Evolutionary conservation across 2,113 vertebrate species (phyloP).

Genomic region (Anguilla rostrata): DNA sequence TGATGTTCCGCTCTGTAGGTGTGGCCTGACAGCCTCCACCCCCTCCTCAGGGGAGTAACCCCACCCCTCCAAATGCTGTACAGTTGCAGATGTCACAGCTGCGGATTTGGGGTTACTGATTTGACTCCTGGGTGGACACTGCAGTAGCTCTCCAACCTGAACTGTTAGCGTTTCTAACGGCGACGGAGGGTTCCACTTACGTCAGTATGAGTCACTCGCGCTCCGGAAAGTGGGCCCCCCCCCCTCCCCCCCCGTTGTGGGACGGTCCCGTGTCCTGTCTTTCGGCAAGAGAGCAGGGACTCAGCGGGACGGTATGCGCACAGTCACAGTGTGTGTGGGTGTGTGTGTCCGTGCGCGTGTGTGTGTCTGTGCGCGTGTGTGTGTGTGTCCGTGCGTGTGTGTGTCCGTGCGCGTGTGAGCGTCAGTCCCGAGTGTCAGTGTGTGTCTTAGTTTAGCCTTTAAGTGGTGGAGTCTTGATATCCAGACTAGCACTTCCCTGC

Average conservation of each 20-base stretch:
- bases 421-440: too few species aligned
- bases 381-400: background rate
- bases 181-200: conserved; percentile 54
- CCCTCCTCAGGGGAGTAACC: conserved; percentile 45
- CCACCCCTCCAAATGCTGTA: conserved; percentile 43
- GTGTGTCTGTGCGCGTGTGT: background rate
- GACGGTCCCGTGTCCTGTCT: conserved; percentile 26
- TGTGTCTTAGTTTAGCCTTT: too few species aligned
- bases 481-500: too few species aligned
- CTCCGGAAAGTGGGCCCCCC: conserved; percentile 62
- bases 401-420: background rate
- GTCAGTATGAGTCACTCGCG: conserved; percentile 68
- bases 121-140: too few species aligned
- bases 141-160: conserved; percentile 8
- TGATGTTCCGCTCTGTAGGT: background rate
- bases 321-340: background rate
- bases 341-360: background rate
- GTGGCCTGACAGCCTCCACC: background rate
- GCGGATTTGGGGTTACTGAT: too few species aligned
- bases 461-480: too few species aligned
- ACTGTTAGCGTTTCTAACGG: too few species aligned
- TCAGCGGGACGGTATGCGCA: background rate
- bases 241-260: too few species aligned
- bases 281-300: background rate
- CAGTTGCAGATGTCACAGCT: background rate